Evolutionary conservation across 1,140 invertebrate genomes (phyloP).

Genomic region (Wasmannia auropunctata): DNA sequence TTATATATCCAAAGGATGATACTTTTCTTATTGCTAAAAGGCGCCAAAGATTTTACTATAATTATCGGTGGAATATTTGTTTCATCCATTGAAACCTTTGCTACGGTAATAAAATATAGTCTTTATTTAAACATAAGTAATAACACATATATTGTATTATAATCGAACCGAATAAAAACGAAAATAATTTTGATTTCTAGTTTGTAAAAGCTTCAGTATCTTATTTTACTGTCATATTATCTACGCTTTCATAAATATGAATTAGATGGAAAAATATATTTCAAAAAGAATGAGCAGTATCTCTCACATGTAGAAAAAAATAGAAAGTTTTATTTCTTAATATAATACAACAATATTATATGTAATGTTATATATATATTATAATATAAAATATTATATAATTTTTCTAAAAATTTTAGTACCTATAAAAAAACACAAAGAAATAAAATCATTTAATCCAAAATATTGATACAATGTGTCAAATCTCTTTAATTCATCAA

Average conservation of each 20-base stretch:
- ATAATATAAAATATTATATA: too few relatives aligned
- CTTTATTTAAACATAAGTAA: background rate
- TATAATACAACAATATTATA: too few relatives aligned
- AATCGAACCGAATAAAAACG: background rate
- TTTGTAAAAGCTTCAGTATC: conserved; percentile 1
- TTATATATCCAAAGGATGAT: conserved; percentile 9
- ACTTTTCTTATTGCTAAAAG: background rate
- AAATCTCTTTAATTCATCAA: background rate
- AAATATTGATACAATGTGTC: background rate
- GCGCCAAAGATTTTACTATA: conserved; percentile 3
- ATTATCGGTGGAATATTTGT: background rate
- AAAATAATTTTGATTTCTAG: background rate
- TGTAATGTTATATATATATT: too few relatives aligned
- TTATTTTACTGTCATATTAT: conserved; percentile 24
- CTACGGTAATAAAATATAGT: background rate
- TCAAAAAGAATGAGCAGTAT: background rate
- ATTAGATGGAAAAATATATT: background rate
- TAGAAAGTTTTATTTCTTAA: background rate
- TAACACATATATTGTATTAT: background rate
- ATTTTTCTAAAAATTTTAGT: background rate
- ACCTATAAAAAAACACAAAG: background rate
- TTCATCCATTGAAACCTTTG: background rate
- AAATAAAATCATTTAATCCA: background rate
- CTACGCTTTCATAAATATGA: background rate
- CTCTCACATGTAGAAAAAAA: background rate